Conservation (phyloP, 2,888 invertebrate species). For the Ochropleura leucogaster region DNA sequence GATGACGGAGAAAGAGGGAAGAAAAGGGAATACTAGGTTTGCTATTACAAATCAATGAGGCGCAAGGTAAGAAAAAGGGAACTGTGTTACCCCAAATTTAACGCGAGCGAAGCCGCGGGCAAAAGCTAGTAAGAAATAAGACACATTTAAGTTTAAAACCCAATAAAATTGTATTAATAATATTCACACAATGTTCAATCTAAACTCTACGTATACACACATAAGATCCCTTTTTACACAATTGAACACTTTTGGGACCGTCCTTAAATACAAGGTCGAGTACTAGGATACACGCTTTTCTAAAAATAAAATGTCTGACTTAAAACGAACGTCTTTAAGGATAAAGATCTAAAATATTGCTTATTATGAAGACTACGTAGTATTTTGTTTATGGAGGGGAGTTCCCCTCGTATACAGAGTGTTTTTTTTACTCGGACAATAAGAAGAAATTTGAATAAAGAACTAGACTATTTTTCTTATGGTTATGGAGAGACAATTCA, state of each 20-base stretch:
- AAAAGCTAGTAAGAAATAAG: constrained; percentile 29
- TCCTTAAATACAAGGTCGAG: constrained; percentile 43
- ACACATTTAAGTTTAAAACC: constrained; percentile 42
- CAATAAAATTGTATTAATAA: constrained; percentile 53
- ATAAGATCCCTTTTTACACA: constrained; percentile 65
- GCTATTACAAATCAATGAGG: too few species aligned
- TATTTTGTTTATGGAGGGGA: constrained; percentile 37
- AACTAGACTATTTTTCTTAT: background rate
- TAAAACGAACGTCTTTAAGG: constrained; percentile 44
- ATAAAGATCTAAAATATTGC: constrained; percentile 59
- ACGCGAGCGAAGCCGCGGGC: too few species aligned
- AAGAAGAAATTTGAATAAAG: background rate
- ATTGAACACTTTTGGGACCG: constrained; percentile 77
- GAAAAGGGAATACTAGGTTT: too few species aligned
- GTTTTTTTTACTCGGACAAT: background rate
- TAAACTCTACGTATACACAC: constrained; percentile 60
- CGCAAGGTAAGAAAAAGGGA: too few species aligned
- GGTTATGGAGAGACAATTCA: too few species aligned
- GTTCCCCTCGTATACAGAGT: constrained; percentile 4
- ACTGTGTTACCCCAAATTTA: too few species aligned
- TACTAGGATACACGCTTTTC: constrained; percentile 62
- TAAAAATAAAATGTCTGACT: constrained; percentile 71
- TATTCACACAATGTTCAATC: constrained; percentile 58
- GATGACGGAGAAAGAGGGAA: too few species aligned
- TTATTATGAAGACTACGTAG: constrained; percentile 57